Conservation (phyloP, 2,888 invertebrate species). For the Graphium colonna region DNA sequence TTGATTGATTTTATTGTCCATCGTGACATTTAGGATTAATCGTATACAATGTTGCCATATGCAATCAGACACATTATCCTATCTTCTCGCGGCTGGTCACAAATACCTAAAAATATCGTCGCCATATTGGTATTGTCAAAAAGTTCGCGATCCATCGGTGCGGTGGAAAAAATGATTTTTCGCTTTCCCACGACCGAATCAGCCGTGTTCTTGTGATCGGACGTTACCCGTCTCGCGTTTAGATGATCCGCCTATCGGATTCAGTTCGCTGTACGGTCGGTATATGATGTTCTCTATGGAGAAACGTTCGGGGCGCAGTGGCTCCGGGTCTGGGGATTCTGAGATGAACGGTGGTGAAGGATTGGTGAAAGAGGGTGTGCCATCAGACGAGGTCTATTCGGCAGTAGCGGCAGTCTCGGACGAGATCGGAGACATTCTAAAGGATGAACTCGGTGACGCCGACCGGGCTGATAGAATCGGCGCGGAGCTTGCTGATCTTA, state of each 20-base stretch:
- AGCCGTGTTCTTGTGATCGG: conserved; percentile 58
- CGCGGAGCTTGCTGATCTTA: conserved; percentile 66
- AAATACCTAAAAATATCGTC: conserved; percentile 78
- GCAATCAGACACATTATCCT: conserved; percentile 47
- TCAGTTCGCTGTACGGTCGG: conserved; percentile 61
- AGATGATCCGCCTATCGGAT: conserved; percentile 70
- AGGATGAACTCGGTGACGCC: conserved; percentile 68
- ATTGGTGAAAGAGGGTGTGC: conserved; percentile 51
- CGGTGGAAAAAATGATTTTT: conserved; percentile 73
- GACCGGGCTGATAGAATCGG: conserved; percentile 66
- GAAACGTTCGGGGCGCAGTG: conserved; percentile 66
- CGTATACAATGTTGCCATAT: conserved; percentile 46
- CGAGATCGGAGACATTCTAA: conserved; percentile 72
- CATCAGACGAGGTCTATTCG: conserved; percentile 63
- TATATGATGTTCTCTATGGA: conserved; percentile 75
- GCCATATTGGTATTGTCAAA: conserved; percentile 81
- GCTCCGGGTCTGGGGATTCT: conserved; percentile 52
- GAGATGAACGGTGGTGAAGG: conserved; percentile 57
- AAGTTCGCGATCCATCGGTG: conserved; percentile 66
- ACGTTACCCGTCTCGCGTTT: conserved; percentile 60
- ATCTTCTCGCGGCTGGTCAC: conserved; percentile 62
- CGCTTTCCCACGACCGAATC: conserved; percentile 56
- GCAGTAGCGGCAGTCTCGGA: conserved; percentile 70
- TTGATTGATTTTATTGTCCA: neutral
- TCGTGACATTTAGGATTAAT: neutral